These are phyloP conservation scores for Calidris pygmaea DNA, from an alignment of 2,113 vertebrate species.

Conservation along the genomic window DNA sequence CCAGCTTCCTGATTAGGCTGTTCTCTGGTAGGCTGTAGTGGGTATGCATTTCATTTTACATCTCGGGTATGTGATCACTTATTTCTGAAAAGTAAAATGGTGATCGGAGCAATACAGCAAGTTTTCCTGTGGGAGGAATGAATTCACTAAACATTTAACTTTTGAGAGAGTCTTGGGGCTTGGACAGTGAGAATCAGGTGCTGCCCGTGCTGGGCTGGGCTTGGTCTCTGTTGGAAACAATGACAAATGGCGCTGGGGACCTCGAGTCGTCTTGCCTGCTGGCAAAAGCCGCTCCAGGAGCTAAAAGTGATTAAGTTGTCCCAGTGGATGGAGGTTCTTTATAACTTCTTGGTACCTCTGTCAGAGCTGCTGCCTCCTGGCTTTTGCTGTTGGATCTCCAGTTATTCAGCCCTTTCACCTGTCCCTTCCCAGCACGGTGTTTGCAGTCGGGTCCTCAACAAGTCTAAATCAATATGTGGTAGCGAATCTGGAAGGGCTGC, in stretches of 20 bases:
- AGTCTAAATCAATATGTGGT: rapidly evolving
- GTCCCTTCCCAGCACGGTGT: background rate
- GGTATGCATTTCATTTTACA: background rate
- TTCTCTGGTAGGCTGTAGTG: background rate
- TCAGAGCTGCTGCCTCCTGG: background rate
- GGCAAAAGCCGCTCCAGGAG: background rate
- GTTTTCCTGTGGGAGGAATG: background rate
- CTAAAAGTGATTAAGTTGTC: background rate
- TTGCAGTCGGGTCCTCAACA: background rate
- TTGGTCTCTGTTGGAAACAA: background rate
- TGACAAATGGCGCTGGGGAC: background rate
- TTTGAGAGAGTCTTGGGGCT: background rate
- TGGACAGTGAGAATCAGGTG: background rate
- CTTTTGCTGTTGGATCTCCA: background rate
- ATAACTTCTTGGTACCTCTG: background rate
- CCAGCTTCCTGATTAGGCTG: background rate
- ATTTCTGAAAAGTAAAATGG: background rate
- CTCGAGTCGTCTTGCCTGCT: background rate
- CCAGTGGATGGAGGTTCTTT: background rate
- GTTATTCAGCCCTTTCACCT: background rate
- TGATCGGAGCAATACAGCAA: background rate
- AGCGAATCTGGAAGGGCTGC: background rate
- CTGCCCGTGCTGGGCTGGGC: background rate
- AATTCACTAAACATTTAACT: background rate
- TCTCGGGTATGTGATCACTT: background rate